These are phyloP conservation scores for Paedocypris sp. DNA, from an alignment of 2,113 vertebrate species.

Conservation along the genomic window DNA sequence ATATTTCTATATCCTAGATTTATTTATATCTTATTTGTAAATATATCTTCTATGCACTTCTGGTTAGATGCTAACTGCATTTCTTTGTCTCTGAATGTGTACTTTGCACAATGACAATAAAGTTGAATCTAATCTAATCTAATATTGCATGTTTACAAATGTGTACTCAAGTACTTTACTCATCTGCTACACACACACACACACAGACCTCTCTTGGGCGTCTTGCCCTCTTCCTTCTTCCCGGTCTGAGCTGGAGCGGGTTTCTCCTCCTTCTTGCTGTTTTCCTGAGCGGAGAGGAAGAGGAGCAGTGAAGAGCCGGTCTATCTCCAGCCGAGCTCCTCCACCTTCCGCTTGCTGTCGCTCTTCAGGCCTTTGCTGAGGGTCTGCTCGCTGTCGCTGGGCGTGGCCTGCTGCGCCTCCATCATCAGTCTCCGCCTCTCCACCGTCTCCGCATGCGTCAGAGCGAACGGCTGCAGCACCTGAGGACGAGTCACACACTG, in stretches of 20 bases:
- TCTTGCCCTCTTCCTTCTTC: slow-evolving; percentile 47
- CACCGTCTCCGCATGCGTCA: slow-evolving; percentile 70
- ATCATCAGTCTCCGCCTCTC: slow-evolving; percentile 65
- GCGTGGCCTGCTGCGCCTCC: slow-evolving; percentile 37
- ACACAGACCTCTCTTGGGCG: slow-evolving; percentile 42
- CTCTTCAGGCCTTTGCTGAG: slow-evolving; percentile 48
- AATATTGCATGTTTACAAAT: no score
- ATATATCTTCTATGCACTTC: no score
- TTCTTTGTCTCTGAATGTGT: no score
- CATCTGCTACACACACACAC: no score
- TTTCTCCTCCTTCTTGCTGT: slow-evolving; percentile 47
- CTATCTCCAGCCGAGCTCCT: not conserved
- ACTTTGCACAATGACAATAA: no score
- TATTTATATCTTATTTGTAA: no score
- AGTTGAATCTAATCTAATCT: no score
- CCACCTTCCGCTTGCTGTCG: slow-evolving; percentile 57
- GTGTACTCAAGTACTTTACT: no score
- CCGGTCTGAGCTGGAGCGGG: slow-evolving; percentile 1
- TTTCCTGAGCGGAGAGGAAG: slow-evolving; percentile 37
- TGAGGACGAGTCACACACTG: slow-evolving; percentile 38
- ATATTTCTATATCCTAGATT: no score
- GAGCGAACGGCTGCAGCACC: slow-evolving; percentile 65
- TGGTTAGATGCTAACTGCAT: no score
- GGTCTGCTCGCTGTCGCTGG: no score
- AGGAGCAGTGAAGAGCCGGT: not conserved